Conservation (phyloP, 64 coral and sea anemone genomes). For the Montipora foliosa region DNA sequence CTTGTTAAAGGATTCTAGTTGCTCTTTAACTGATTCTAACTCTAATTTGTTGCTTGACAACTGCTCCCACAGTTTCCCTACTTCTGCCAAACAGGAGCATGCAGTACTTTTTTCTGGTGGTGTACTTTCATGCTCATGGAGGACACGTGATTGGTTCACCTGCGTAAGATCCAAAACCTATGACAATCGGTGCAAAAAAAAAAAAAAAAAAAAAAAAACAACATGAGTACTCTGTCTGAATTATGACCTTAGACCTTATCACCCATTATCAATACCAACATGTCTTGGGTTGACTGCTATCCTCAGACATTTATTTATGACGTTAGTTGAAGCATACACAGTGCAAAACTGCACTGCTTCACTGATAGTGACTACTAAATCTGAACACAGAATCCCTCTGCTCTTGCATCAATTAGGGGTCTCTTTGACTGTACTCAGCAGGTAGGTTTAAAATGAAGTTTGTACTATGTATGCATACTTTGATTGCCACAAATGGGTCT, state of each 20-base stretch:
- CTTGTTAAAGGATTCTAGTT: constrained; percentile 2
- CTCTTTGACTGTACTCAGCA: too few relatives aligned
- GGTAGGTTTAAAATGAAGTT: too few relatives aligned
- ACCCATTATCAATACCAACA: too few relatives aligned
- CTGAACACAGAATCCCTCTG: too few relatives aligned
- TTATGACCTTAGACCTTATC: not conserved
- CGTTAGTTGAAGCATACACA: too few relatives aligned
- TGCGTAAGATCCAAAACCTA: constrained; percentile 1
- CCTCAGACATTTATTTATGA: too few relatives aligned
- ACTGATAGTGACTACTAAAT: too few relatives aligned
- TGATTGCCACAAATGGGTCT: too few relatives aligned
- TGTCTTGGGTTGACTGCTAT: too few relatives aligned
- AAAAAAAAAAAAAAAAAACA: not conserved
- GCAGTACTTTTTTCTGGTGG: not conserved
- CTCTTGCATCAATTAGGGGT: too few relatives aligned
- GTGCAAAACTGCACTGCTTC: too few relatives aligned
- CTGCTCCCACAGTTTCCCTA: constrained; percentile 29
- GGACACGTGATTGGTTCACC: constrained; percentile 12
- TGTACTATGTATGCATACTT: too few relatives aligned
- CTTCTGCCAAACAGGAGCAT: constrained; percentile 8
- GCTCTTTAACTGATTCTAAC: not conserved
- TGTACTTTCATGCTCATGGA: not conserved
- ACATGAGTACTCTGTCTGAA: not conserved
- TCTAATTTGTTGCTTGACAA: constrained; percentile 17
- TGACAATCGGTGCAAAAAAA: not conserved